A percentile compares a stretch with the other conserved stretches of the same genome.
Conservation (phyloP, 2,888 invertebrate genomes). For the Apamea epomidion region DNA sequence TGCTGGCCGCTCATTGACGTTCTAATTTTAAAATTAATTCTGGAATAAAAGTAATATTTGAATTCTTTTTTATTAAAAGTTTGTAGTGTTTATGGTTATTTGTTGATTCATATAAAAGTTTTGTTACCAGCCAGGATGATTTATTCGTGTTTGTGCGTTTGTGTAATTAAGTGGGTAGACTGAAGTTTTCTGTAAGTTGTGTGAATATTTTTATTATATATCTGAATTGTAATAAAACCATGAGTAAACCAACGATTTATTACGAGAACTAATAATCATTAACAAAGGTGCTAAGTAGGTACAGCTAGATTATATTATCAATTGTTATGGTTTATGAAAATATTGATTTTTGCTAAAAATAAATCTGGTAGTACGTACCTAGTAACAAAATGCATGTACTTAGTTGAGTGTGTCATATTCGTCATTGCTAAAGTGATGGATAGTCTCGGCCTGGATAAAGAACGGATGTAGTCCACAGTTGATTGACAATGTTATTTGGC, state of each 20-base stretch:
- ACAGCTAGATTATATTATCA: neutral
- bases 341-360: too few relatives aligned
- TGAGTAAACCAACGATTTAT: neutral
- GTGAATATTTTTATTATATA: conserved; percentile 21
- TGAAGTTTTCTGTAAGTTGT: conserved; percentile 31
- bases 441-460: conserved; percentile 76
- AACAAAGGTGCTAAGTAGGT: neutral
- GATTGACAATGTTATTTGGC: conserved; percentile 74
- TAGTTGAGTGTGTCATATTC: conserved; percentile 25
- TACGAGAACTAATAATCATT: neutral
- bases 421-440: conserved; percentile 77
- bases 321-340: too few relatives aligned
- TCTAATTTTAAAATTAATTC: conserved; percentile 48
- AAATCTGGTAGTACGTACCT: too few relatives aligned
- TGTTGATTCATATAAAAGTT: neutral
- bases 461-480: conserved; percentile 76
- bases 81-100: conserved; percentile 23
- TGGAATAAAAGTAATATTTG: neutral
- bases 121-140: neutral
- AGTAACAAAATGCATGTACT: neutral
- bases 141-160: conserved; percentile 25
- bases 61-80: neutral
- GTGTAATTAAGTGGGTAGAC: conserved; percentile 10
- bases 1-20: conserved; percentile 74
- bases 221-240: neutral